These are phyloP conservation scores for Capreolus pygargus DNA, from an alignment of 2,113 vertebrate genomes.

Conservation along the genomic window DNA sequence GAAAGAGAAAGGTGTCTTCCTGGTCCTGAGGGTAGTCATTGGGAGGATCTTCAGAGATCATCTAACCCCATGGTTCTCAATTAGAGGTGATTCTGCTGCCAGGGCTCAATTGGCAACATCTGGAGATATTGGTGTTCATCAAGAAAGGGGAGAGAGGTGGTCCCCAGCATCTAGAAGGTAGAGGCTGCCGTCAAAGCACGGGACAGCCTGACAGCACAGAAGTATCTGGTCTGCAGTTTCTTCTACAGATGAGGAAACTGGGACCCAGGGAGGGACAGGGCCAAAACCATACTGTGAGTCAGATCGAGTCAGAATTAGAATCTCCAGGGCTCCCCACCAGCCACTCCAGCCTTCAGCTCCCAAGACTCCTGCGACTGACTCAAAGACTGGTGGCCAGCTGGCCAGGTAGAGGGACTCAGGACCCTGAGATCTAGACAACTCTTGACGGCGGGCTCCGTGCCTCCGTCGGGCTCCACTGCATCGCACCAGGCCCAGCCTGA, in stretches of 20 bases:
- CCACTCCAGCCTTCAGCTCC: not conserved
- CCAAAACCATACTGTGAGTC: not conserved
- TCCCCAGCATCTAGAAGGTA: not conserved
- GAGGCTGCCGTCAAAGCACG: not conserved
- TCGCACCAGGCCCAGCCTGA: not conserved
- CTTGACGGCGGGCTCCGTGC: fast-evolving
- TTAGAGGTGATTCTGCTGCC: not conserved
- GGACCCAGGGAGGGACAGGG: not conserved
- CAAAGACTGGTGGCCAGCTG: not conserved
- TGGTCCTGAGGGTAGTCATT: not conserved
- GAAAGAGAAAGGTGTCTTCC: not conserved
- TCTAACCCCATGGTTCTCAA: not conserved
- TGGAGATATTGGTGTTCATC: not conserved
- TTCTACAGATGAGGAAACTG: not conserved
- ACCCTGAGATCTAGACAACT: not conserved
- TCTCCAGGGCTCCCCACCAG: not conserved
- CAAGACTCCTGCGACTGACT: not conserved
- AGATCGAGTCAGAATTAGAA: not conserved
- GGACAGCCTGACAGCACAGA: not conserved
- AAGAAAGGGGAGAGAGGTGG: not conserved
- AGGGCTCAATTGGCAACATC: not conserved
- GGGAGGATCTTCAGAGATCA: not conserved
- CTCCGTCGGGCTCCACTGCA: not conserved
- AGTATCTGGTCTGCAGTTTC: not conserved
- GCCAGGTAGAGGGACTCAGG: not conserved